Evolutionary conservation across 2,888 invertebrate genomes (phyloP), one percentile per base, ranked within the genome.

Genomic region (Idaea aversata): DNA sequence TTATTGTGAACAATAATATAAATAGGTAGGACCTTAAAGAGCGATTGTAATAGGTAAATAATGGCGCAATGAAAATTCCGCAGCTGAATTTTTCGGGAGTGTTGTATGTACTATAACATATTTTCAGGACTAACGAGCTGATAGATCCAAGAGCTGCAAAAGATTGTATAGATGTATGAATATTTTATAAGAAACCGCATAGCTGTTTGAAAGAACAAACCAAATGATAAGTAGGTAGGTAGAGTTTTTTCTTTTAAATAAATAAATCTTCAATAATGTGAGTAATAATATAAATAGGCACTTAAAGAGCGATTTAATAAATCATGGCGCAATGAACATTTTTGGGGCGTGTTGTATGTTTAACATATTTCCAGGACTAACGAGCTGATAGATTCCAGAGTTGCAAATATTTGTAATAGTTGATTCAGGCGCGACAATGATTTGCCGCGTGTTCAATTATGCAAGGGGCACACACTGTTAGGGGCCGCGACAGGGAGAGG

Each of bases 381-480:
- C 67, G 66, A 67, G 58, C 63, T 64, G 62, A 74, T 73, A 74
- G 71, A 77, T 81, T 76, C 77, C 72, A 80, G 75, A 81, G 79
- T 80, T 82, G 80, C 82, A 81, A 77, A 77, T 77, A 78, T 79
- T 79, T 75, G 74, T 80, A 77, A 75, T 75, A 71, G 77, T 73
- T 79, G 80, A 78, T 80, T 82, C 84, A 83, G 76, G 82, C 82
- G 86, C 87, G 88, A 91, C 89, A 88, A 90, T 90, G 88, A 90
- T 90, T 90, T 88, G 83, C 88, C 87, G 83, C 86, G 84, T 88
- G 88, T 88, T 90, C 88, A 91, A 90, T 91, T 90, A 91, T 91
- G 90, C 90, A 89, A 85, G 86, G 84, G 85, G 86, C 85, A 87
- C 85, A 88, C 84, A 85, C 83, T 81, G 81, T 82, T 77, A 75